Percentiles rank a stretch among this genome's conserved stretches.
These are phyloP conservation scores for Erpornis zantholeuca DNA, from an alignment of 2,113 vertebrate genomes.

Conservation along the genomic window DNA sequence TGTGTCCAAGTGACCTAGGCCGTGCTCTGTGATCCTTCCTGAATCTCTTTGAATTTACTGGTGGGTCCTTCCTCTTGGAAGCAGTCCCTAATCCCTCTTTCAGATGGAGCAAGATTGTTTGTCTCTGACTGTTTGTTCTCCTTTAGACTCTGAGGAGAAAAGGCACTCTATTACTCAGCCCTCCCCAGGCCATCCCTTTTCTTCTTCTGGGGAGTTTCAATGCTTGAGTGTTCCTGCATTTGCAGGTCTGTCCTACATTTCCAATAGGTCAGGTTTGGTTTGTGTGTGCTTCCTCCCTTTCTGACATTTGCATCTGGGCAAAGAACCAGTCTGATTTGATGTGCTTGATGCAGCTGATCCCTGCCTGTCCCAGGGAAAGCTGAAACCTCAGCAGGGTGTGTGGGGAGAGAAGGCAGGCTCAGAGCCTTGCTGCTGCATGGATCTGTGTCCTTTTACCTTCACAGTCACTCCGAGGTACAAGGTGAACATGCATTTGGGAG, in stretches of 20 bases:
- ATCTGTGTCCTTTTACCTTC: background rate
- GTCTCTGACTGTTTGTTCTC: background rate
- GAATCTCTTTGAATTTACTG: background rate
- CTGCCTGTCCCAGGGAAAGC: background rate
- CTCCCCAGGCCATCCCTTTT: background rate
- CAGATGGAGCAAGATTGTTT: background rate
- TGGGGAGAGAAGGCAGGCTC: background rate
- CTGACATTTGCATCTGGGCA: background rate
- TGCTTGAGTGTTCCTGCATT: background rate
- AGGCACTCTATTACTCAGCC: background rate
- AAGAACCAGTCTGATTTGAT: background rate
- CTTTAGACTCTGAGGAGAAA: background rate
- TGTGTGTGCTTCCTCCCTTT: background rate
- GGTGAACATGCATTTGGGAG: background rate
- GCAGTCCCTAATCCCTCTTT: background rate
- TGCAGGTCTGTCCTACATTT: accelerated
- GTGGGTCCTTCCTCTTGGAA: background rate
- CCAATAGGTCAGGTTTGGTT: background rate
- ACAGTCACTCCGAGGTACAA: background rate
- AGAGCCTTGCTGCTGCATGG: background rate
- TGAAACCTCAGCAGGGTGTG: accelerated
- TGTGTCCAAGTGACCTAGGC: background rate
- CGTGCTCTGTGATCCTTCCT: background rate
- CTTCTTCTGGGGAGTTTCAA: background rate
- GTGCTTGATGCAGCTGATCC: background rate